phyloP scores from a whole-genome alignment of 2,888 invertebrate species.

The Ganaspis brasiliensis region DNA sequence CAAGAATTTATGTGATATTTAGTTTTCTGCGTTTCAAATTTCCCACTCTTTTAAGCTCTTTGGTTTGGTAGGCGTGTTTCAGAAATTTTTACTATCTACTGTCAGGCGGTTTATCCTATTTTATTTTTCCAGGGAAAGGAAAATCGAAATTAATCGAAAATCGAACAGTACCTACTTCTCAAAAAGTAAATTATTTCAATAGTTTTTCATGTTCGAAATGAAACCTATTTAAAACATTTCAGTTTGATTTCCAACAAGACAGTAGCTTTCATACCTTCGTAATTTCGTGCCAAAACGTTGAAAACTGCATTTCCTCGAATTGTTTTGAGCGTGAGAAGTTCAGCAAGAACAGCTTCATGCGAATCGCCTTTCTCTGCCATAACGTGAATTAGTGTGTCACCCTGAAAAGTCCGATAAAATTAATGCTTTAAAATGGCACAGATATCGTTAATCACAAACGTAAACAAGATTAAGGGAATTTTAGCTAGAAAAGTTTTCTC shows the following conservation, averaged over 20 bases:
- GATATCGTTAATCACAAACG: background rate
- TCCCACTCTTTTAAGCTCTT: too few relatives aligned
- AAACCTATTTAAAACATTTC: too few relatives aligned
- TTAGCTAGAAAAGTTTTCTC: background rate
- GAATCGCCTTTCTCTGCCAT: slow-evolving; percentile 71
- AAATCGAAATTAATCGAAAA: too few relatives aligned
- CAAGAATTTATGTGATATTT: too few relatives aligned
- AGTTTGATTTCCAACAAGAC: background rate
- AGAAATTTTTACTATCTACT: too few relatives aligned
- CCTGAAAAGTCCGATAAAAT: slow-evolving; percentile 61
- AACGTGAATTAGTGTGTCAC: slow-evolving; percentile 72
- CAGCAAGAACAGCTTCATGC: slow-evolving; percentile 68
- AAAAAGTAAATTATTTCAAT: too few relatives aligned
- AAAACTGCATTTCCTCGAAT: slow-evolving; percentile 69
- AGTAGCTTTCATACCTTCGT: slow-evolving; percentile 66
- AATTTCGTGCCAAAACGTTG: slow-evolving; percentile 72
- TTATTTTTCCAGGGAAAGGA: too few relatives aligned
- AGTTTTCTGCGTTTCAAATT: too few relatives aligned
- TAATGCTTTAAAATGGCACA: background rate
- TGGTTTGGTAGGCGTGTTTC: too few relatives aligned
- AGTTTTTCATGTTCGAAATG: too few relatives aligned
- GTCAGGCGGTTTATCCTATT: too few relatives aligned
- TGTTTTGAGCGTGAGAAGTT: slow-evolving; percentile 70
- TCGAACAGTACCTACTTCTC: too few relatives aligned
- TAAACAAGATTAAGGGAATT: slow-evolving; percentile 14